These are phyloP conservation scores for Sarcophaga carnaria DNA, from an alignment of 2,888 invertebrate genomes.

Conservation along the genomic window DNA sequence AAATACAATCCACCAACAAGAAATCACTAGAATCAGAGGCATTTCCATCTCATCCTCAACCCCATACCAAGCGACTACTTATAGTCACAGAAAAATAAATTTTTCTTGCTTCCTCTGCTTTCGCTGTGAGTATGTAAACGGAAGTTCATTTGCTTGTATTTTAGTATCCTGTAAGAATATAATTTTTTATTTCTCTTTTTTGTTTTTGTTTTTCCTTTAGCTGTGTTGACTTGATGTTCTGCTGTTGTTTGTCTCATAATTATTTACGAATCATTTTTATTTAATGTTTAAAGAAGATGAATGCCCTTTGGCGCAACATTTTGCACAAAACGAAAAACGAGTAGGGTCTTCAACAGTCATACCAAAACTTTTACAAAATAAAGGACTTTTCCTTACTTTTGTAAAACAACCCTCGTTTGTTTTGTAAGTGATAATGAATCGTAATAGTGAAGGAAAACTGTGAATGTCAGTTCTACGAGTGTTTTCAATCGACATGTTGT, in stretches of 20 bases:
- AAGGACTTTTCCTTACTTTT: too few species aligned
- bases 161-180: constrained; percentile 54
- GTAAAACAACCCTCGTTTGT: too few species aligned
- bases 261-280: constrained; percentile 45
- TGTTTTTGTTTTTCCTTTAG: background rate
- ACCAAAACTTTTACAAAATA: background rate
- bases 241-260: constrained; percentile 12
- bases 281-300: constrained; percentile 60
- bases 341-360: background rate
- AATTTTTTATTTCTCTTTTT: background rate
- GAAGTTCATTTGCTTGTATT: constrained; percentile 66
- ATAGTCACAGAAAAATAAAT: background rate
- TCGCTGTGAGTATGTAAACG: constrained; percentile 51
- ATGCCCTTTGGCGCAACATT: constrained; percentile 57
- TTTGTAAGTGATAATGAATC: too few species aligned
- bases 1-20: background rate
- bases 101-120: background rate
- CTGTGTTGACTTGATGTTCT: constrained; percentile 17
- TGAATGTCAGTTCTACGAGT: background rate
- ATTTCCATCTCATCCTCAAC: background rate
- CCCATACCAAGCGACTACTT: background rate
- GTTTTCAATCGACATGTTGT: constrained; percentile 61
- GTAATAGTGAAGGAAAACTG: too few species aligned
- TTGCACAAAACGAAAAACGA: background rate
- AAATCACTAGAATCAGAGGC: background rate